Evolutionary conservation across 1,140 invertebrate species (phyloP), one percentile per base, ranked within the genome.

Genomic region (Pteromalus puparum): DNA sequence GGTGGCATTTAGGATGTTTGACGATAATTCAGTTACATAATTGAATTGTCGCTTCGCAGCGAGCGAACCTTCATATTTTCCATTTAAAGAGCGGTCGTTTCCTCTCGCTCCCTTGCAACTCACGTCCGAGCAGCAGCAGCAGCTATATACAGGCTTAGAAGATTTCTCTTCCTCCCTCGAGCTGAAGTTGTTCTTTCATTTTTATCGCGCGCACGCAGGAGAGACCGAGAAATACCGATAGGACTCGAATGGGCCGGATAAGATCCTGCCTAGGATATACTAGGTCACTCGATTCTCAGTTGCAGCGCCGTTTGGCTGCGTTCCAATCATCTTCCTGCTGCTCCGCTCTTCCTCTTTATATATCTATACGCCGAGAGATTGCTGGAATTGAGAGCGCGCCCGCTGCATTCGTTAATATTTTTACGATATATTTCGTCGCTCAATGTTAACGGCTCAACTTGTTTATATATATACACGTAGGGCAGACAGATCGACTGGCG

Each of bases 221-320:
- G 48, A 7, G 28, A 30, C 53, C n/a, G 28, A 30, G 34, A 30
- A 18, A 72, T 46, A 68, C 73, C 24, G 81, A 82, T 75, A 76
- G 34, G 26, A 76, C 53, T 75, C 18, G 34, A 68, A 48, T 2
- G n/a, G 12, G 48, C 24, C 24, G 24, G 82, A 83, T 83, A 78
- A 77, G 82, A 83, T 83, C 65, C 65, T 61, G 28, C 72, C 12
- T 70, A 34, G 48, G 67, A 78, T 83, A 70, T 42, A 78, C 26
- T 84, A 53, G 82, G 76, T 78, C 82, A 72, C 53, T 78, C 65
- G 30, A 83, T 83, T 78, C 75, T 82, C 61, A 30, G 61, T 65
- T 76, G 82, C 75, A 70, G 74, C 74, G 9, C 12, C 26, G 10
- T 79, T 84, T 84, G 82, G 82, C 82, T 65, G 38, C 18, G 38